Conservation (phyloP, 2,797 vertebrate species). For the Mormyrus hasselquistii region DNA sequence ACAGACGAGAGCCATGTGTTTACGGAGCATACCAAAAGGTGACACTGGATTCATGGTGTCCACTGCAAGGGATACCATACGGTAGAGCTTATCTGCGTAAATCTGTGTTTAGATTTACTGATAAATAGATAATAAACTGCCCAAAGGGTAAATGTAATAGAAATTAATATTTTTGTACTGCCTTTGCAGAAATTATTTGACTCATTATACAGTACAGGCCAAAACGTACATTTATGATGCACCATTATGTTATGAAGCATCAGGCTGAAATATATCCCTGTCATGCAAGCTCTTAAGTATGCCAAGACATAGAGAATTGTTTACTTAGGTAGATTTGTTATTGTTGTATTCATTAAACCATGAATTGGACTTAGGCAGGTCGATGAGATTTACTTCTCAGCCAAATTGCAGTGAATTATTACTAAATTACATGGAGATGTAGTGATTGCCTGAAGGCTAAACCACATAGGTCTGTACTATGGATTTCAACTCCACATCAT, state of each 20-base stretch:
- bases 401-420: not conserved
- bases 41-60: not conserved
- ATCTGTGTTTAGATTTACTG: not conserved
- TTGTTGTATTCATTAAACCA: not conserved
- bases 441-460: not conserved
- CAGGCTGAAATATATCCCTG: not conserved
- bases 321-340: not conserved
- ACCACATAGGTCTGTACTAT: not conserved
- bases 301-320: not conserved
- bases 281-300: not conserved
- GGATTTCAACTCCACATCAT: not conserved
- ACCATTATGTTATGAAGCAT: not conserved
- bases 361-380: not conserved
- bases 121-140: not conserved
- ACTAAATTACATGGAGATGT: not conserved
- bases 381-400: not conserved
- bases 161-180: constrained; percentile 10
- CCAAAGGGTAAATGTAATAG: not conserved
- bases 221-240: not conserved
- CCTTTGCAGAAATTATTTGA: not conserved
- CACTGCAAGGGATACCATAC: not conserved
- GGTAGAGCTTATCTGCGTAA: not conserved
- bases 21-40: not conserved
- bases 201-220: not conserved
- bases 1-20: not conserved